Conservation (phyloP, 2,113 vertebrate genomes). For the Clarias gariepinus region DNA sequence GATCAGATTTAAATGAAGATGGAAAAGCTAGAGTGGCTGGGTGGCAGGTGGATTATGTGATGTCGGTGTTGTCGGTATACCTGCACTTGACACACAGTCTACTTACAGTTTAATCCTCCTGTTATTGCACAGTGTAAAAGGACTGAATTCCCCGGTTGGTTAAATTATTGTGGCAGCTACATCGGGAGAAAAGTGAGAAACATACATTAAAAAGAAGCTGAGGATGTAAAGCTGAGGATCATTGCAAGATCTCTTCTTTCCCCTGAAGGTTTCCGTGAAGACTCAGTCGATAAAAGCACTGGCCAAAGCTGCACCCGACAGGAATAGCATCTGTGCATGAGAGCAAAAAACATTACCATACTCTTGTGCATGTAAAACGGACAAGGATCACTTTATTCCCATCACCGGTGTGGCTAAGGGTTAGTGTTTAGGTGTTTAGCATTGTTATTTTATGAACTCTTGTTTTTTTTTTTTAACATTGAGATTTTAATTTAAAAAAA, state of each 20-base stretch:
- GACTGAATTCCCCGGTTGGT: not conserved
- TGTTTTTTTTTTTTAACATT: no score
- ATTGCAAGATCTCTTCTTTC: not conserved
- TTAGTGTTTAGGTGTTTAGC: not conserved
- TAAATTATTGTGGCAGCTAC: not conserved
- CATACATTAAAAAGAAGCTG: not conserved
- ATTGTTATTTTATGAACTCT: not conserved
- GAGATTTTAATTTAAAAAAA: not conserved
- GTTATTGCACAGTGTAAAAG: not conserved
- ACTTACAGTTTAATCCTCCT: not conserved
- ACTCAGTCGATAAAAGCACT: slow-evolving; percentile 9
- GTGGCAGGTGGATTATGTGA: not conserved
- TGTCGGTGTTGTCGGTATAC: not conserved
- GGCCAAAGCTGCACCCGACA: not conserved
- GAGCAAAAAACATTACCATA: not conserved
- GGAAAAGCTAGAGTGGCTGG: not conserved
- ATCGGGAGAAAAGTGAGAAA: not conserved
- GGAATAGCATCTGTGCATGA: not conserved
- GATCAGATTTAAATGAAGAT: not conserved
- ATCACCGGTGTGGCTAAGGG: not conserved
- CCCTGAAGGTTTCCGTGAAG: not conserved
- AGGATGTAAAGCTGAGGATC: not conserved
- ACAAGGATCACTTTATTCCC: not conserved
- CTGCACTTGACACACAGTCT: not conserved
- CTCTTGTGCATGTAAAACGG: not conserved